Evolutionary conservation across 2,888 invertebrate species (phyloP), one percentile per base, ranked within the genome.

Genomic region (Pachycephus smyrnensis): DNA sequence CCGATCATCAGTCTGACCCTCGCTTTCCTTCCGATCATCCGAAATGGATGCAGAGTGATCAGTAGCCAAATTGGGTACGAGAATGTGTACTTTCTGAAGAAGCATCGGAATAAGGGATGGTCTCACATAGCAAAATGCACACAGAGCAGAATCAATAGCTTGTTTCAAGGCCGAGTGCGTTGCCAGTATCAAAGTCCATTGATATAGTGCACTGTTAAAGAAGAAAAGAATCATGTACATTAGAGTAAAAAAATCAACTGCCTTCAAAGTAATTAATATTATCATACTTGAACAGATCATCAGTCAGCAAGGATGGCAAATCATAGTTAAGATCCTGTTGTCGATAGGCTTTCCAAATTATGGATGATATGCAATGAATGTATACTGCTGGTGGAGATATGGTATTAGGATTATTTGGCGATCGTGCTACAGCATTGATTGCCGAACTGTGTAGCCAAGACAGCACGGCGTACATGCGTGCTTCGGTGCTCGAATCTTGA

Each of bases 121-220:
- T 84, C 95, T 94, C 40, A 97, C 96, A 91, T 95, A 96, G 91
- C 97, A 98, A 88, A 97, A 93, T 6, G 97, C 95, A 90, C 98
- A 98, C 75, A 98, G 92, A 77, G 97, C 94, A 87, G 96, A 95
- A 92, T 98, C 97, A n/a, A 98, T 94, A 0, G 97, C 94, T 86
- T 95, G 95, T 92, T 98, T 98, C 76, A 98, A 92, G 1, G 96
- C 94, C 77, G 95, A 94, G 78, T 95, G 94, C 71, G 94, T 94
- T 31, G 94, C 94, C 73, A 96, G 92, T n/a, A 93, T 93, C 77
- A 94, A 93, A 32, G 96, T 95, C 96, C 98, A 97, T 76, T 94
- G 94, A 90, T 95, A 96, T 35, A 98, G 92, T 0, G 94, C 93
- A 83, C 94, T 94, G 88, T 80, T 77, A 76, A 31, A 12, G 15